Evolutionary conservation across 1,140 invertebrate genomes (phyloP).

Genomic region (Tetramorium parvispinum): DNA sequence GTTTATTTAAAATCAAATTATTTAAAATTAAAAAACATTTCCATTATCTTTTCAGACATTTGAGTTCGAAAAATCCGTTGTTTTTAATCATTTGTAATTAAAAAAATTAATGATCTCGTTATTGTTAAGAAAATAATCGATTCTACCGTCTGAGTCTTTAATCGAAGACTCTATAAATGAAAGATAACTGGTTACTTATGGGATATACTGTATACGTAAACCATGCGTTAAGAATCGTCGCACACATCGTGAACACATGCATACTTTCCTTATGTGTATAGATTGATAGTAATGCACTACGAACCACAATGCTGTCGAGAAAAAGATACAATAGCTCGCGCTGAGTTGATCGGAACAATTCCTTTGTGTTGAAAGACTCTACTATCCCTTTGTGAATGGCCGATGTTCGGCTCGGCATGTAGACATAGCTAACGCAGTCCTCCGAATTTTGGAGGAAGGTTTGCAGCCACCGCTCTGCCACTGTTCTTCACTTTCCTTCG

Average conservation of each 20-base stretch:
- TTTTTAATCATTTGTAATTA: neutral
- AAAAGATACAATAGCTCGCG: constrained; percentile 50
- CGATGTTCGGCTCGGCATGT: constrained; percentile 54
- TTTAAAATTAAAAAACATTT: neutral
- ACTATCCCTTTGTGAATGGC: constrained; percentile 65
- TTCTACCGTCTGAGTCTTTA: neutral
- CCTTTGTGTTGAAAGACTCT: constrained; percentile 57
- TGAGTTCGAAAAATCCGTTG: neutral
- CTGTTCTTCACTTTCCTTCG: constrained; percentile 27
- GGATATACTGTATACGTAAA: neutral
- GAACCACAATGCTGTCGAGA: constrained; percentile 56
- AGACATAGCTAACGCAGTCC: constrained; percentile 63
- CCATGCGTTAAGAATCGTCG: neutral
- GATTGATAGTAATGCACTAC: constrained; percentile 38
- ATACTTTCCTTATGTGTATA: constrained; percentile 3
- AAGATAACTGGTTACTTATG: neutral
- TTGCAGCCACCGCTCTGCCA: constrained; percentile 32
- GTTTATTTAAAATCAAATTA: neutral
- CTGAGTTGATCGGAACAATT: constrained; percentile 70
- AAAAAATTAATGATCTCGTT: neutral
- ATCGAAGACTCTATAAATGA: neutral
- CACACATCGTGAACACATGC: neutral
- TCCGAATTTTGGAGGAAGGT: constrained; percentile 63
- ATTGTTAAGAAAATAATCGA: neutral
- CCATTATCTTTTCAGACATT: neutral